Evolutionary conservation across 2,888 invertebrate genomes (phyloP), one percentile per base, ranked within the genome.

Genomic region (Cancer borealis): DNA sequence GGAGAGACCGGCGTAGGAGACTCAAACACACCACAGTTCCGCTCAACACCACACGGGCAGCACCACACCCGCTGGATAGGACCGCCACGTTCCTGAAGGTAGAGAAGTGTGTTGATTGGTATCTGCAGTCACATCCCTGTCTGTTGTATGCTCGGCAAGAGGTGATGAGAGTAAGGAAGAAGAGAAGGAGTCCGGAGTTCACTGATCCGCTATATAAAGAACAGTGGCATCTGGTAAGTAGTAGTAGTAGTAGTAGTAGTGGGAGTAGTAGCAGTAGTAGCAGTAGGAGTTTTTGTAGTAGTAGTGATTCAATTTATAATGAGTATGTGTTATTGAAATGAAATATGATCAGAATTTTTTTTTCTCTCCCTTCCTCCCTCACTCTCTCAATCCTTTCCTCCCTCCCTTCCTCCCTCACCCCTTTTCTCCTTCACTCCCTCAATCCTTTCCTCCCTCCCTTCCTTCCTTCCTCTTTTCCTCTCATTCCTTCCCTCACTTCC

Each of bases 221-320:
- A 45, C 95, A 95, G 88, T 95, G 95, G 95, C 95, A 95, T 87
- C 39, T 95, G 93, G 95, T 95, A 89, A 95, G 95, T 73, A 26
- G 3, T 21, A n/a, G 66, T 66, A n/a, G 46, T 8, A 30, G 60
- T n/a, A n/a, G 47, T 91, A 30, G 12, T 73, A 39, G 39, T 91
- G 12, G 12, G 45, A 39, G 39, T 39, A 39, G 39, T 39, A 39
- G 39, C 2, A 39, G 39, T 39, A 39, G 39, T 39, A 39, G 39
- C 2, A 39, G 39, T 39, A 39, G 39, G 39, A 39, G 39, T 0
- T 39, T 39, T 47, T 46, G 49, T 47, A 26, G 14, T 90, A 14
- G n/a, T n/a, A 90, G 49, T 30, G 21, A 17, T 12, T 66, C 17
- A 17, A 21, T 66, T 12, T 66, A 66, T 21, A 17, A 17, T 17